Conservation (phyloP, 2,888 invertebrate species). For the Erebia ligea region DNA sequence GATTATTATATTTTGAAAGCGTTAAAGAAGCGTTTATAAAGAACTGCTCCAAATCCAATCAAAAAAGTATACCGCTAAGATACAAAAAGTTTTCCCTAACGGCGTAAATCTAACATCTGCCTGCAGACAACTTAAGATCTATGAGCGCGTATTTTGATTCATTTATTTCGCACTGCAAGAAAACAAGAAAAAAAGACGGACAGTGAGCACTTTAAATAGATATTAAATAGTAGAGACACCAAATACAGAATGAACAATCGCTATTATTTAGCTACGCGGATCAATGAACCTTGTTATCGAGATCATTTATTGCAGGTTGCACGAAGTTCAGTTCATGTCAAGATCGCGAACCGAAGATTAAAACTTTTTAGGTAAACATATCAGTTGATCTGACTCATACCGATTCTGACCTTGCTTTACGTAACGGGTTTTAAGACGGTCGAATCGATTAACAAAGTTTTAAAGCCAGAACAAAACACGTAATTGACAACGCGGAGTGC, state of each 20-base stretch:
- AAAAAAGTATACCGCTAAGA: slow-evolving; percentile 7
- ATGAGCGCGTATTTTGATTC: slow-evolving; percentile 8
- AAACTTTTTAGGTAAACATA: slow-evolving; percentile 66
- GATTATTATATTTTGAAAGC: background rate
- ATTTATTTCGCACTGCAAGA: background rate
- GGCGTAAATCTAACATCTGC: slow-evolving; percentile 10
- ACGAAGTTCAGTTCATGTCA: slow-evolving; percentile 68
- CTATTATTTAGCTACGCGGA: slow-evolving; percentile 36
- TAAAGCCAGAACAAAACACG: slow-evolving; percentile 40
- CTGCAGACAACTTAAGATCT: background rate
- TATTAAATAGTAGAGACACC: slow-evolving; percentile 5
- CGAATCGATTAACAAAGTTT: slow-evolving; percentile 39
- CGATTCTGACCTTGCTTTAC: slow-evolving; percentile 46
- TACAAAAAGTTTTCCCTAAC: slow-evolving; percentile 11
- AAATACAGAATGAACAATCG: slow-evolving; percentile 32
- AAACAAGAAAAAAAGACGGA: slow-evolving; percentile 1
- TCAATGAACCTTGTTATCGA: slow-evolving; percentile 48
- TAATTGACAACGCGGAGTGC: slow-evolving; percentile 34
- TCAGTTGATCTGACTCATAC: slow-evolving; percentile 53
- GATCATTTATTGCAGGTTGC: slow-evolving; percentile 51
- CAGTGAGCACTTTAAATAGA: slow-evolving; percentile 1
- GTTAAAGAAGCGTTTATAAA: background rate
- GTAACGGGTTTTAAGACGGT: slow-evolving; percentile 44
- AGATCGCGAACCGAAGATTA: slow-evolving; percentile 68
- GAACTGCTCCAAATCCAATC: background rate